Conservation (phyloP, 2,797 vertebrate genomes). For the Chloroceryle inda region DNA sequence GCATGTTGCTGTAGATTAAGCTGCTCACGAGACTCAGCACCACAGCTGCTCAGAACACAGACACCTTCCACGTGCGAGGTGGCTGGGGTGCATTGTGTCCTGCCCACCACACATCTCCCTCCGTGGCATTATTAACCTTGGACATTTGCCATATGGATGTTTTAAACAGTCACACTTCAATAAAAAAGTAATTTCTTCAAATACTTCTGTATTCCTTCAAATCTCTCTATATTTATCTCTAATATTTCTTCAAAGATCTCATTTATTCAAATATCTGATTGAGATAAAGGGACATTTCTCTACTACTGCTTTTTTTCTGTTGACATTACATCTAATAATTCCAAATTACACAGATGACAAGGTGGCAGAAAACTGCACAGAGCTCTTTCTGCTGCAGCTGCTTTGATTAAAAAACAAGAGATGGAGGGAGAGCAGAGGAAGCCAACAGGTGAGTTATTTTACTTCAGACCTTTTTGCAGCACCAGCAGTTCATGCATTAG, state of each 20-base stretch:
- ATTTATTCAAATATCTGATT: background rate
- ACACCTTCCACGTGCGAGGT: background rate
- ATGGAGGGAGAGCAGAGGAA: background rate
- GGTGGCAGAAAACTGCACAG: background rate
- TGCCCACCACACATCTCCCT: background rate
- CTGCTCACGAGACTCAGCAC: background rate
- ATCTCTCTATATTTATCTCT: too few species aligned
- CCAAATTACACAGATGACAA: background rate
- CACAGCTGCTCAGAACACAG: background rate
- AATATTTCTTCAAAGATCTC: too few species aligned
- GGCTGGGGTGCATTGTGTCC: background rate
- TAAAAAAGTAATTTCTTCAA: background rate
- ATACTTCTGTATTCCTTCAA: too few species aligned
- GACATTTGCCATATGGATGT: background rate
- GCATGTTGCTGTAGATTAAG: background rate
- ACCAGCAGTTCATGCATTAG: background rate
- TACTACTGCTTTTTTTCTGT: background rate
- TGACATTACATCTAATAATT: background rate
- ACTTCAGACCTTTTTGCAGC: background rate
- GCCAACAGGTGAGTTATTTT: background rate
- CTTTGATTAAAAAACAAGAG: background rate
- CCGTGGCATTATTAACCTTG: background rate
- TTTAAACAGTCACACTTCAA: background rate
- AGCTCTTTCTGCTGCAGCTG: background rate
- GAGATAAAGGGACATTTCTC: background rate